Percentiles rank a stretch among this genome's conserved stretches.
phyloP scores from a whole-genome alignment of 2,797 vertebrate genomes.

The Yasuhikotakia modesta region DNA sequence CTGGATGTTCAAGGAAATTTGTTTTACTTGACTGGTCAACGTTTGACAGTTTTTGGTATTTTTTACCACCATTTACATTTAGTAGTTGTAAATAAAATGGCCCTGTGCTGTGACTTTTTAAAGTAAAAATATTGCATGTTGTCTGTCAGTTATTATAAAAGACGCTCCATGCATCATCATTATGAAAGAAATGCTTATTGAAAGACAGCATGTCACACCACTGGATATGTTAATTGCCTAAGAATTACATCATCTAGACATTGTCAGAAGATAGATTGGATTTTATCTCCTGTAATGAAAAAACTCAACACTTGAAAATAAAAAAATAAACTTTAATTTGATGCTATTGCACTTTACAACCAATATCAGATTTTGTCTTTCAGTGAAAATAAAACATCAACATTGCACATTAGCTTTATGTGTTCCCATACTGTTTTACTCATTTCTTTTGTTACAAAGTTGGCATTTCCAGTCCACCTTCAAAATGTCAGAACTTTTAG shows the following conservation, averaged over 20 bases:
- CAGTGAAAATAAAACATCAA: background rate
- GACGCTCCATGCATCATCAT: background rate
- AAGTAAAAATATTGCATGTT: background rate
- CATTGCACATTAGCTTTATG: background rate
- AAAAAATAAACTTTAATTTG: conserved; percentile 13
- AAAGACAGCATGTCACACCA: no score
- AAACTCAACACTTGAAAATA: background rate
- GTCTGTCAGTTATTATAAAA: background rate
- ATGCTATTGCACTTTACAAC: conserved; percentile 31
- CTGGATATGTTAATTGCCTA: no score
- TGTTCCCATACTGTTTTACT: background rate
- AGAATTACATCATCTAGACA: no score
- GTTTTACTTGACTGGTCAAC: background rate
- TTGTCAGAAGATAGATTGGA: background rate
- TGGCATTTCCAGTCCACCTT: conserved; percentile 33
- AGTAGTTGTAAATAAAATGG: background rate
- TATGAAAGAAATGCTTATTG: background rate
- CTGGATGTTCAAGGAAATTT: background rate
- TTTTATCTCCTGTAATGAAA: background rate
- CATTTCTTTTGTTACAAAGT: background rate
- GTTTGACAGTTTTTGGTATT: background rate
- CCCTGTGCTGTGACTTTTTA: background rate
- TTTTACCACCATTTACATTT: background rate
- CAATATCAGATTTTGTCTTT: background rate
- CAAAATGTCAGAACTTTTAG: conserved; percentile 43